These are phyloP conservation scores for Trachelus iudaicus DNA, from an alignment of 2,888 invertebrate species.

Conservation along the genomic window DNA sequence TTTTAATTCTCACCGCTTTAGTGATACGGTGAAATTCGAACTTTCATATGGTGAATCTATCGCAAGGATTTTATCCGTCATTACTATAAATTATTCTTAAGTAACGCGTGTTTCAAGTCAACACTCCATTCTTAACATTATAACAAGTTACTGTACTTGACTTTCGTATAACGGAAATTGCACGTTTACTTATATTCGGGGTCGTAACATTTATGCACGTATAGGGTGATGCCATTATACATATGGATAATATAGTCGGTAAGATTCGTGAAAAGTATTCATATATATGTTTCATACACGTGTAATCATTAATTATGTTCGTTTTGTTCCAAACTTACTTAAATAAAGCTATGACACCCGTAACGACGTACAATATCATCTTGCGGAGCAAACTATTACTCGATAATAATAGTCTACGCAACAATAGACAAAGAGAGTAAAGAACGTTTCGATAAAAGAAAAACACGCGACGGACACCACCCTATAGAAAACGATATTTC, in stretches of 20 bases:
- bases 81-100: not conserved
- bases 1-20: not conserved
- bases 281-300: not conserved
- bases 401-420: not conserved
- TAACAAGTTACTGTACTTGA: conserved; percentile 3
- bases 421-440: not conserved
- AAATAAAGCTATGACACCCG: not conserved
- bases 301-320: not conserved
- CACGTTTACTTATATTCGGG: not conserved
- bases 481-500: conserved; percentile 4
- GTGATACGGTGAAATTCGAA: not conserved
- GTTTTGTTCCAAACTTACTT: not conserved
- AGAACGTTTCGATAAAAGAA: not conserved
- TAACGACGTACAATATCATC: not conserved
- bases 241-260: not conserved
- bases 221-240: not conserved
- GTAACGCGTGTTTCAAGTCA: not conserved
- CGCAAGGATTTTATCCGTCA: not conserved
- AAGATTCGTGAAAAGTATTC: not conserved
- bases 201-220: not conserved
- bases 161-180: conserved; percentile 1
- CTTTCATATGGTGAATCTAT: not conserved
- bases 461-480: not conserved
- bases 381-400: not conserved
- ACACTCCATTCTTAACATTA: not conserved